Evolutionary conservation across 2,113 vertebrate genomes (phyloP).

Genomic region (Ciconia stormi): DNA sequence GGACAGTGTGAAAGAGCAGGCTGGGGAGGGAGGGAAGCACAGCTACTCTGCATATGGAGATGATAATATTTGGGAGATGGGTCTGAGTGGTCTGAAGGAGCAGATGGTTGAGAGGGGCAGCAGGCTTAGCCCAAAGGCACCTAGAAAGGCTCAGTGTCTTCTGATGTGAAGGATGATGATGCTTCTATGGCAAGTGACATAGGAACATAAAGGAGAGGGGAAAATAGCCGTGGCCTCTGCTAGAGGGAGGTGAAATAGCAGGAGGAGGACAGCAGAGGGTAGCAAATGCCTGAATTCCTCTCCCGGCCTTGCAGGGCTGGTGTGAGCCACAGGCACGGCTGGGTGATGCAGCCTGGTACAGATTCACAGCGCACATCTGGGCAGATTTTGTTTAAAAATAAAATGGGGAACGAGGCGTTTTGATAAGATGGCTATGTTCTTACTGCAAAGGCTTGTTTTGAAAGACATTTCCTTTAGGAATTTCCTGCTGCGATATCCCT

Average conservation of each 20-base stretch:
- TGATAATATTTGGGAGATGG: not conserved
- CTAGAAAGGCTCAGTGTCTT: not conserved
- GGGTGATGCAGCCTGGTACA: not conserved
- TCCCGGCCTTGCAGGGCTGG: not conserved
- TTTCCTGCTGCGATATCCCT: not conserved
- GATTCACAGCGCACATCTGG: not conserved
- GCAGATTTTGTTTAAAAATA: not conserved
- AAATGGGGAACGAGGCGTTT: not conserved
- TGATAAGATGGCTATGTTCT: not conserved
- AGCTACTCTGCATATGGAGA: not conserved
- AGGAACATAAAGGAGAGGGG: not conserved
- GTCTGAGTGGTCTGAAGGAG: not conserved
- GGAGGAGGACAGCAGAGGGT: constrained; percentile 51
- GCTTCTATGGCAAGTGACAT: not conserved
- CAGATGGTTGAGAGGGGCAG: not conserved
- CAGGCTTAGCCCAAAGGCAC: not conserved
- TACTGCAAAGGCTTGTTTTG: not conserved
- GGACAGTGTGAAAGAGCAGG: not conserved
- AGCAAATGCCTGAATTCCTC: constrained; percentile 35
- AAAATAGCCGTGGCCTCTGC: not conserved
- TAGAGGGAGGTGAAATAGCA: not conserved
- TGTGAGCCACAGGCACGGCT: fast-evolving
- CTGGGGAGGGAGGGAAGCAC: not conserved
- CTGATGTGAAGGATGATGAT: not conserved
- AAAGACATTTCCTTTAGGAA: constrained; percentile 2